Base-by-base conservation (phyloP, 2,113 vertebrate species). In the Lipotes vexillifer region DNA sequence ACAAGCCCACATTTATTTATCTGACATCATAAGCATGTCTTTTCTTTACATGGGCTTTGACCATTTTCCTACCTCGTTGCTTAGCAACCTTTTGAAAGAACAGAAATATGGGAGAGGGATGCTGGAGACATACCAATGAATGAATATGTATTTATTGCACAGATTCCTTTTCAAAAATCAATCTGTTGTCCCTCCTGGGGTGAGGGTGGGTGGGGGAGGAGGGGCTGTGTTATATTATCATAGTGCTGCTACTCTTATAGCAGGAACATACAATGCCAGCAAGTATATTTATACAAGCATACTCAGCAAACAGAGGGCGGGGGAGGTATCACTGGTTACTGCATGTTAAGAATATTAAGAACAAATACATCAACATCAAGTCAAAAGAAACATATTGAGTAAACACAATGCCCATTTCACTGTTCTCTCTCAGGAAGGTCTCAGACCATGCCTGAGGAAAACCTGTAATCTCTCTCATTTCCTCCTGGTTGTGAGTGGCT, bases 21-120 rank as follows among this genome's bases (percentile, higher is more conserved):
- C 96, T 92, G 71, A 96, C 88, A n/a, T 74, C 63, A 93, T 93
- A 94, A 97, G 63, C 69, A 83, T 65, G 83, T 97, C 74, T 96
- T 97, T 80, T 94, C 59, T 94, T 96, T 93, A 90, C 21, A 94
- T 92, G 83, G 46, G 87, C 84, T 97, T 86, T 69, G 13, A 87
- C 59, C 68, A 92, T 95, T 97, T 97, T 97, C 90, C 93, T 96
- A 88, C 87, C 95, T 96, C 75, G 96, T 97, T 96, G 93, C 96
- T 86, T 97, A 97, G 96, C 97, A 97, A 97, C 95, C 59, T 63
- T 93, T 93, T 89, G 93, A 97, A 86, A 15, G 59, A 65, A 71
- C 87, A 96, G 94, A 90, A 87, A 95, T 85, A 94, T 41, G 59
- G 78, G 49, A 83, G 25, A 95, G 20, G 87, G 74, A 96, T 75